Base-by-base conservation (phyloP, 2,113 vertebrate species). In the Murina feae region DNA sequence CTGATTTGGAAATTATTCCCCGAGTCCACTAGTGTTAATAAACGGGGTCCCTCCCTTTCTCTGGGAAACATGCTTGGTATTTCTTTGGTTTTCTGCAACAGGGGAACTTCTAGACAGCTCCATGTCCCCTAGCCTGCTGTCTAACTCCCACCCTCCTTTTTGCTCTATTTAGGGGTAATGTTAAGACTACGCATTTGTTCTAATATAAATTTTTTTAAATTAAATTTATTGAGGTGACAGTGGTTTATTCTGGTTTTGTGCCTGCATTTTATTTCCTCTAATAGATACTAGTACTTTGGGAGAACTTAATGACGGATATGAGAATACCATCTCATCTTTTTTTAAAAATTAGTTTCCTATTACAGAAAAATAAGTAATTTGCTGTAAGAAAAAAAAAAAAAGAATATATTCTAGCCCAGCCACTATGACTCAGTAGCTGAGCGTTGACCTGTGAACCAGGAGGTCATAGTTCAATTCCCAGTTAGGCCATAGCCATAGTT, bases 351-450 rank as follows among this genome's bases (percentile, higher is more conserved):
- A n/a, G 35, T 71, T 90, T 90, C 5, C 68, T 53, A 87, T 35
- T 71, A 60, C 18, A 87, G 51, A 63, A 90, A 93, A 95, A 58
- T 49, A 68, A 35, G 30, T 76, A 90, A 91, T 78, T 28, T 83
- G 23, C 21, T 78, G 69, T 39, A 71, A 86, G 90, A 86, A 89
- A 79, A 32, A 8, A 32, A 8, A 75, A 53, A 89, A 92, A 30
- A 58, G 51, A 35, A 58, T 58, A 80, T 60, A 60, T 39, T 81
- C 23, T 58, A 58, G 23, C 23, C 51, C 51, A 53, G 51, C 6
- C 8, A 18, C 18, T 0, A 1, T 53, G 18, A 18, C 51, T 53
- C 51, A 53, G 51, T 53, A 18, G 18, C 51, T 21, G 18, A 53
- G 51, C 7, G 51, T 21, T 53, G 6, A 53, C 18, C 18, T 20